phyloP scores from a whole-genome alignment of 2,888 invertebrate genomes.

The Barypeithes pellucidus region DNA sequence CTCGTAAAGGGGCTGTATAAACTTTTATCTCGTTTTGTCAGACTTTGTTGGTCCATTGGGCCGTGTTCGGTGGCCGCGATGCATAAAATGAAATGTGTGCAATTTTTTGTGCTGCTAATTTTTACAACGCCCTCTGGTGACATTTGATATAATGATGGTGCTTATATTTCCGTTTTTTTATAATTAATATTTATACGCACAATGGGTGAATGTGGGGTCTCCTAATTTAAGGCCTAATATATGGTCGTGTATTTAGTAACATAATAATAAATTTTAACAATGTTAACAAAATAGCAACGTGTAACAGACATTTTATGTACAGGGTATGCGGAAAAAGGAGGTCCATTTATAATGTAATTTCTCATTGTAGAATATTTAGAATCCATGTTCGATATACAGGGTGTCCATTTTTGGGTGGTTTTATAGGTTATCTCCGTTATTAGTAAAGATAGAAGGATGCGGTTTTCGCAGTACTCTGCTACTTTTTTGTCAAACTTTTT shows the following conservation, averaged over 20 bases:
- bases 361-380: too few species aligned
- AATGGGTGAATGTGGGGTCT: slow-evolving; percentile 22
- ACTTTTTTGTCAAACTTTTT: too few species aligned
- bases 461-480: too few species aligned
- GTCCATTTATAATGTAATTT: too few species aligned
- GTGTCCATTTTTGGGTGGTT: too few species aligned
- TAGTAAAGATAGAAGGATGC: too few species aligned
- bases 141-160: slow-evolving; percentile 62
- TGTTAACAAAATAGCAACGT: background rate
- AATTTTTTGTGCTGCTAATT: slow-evolving; percentile 60
- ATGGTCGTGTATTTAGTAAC: background rate
- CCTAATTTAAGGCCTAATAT: slow-evolving; percentile 8
- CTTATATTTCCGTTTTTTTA: slow-evolving; percentile 57
- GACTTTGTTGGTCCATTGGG: slow-evolving; percentile 63
- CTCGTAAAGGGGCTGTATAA: slow-evolving; percentile 66
- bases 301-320: too few species aligned
- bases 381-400: too few species aligned
- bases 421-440: too few species aligned
- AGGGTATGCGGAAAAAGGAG: too few species aligned
- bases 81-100: slow-evolving; percentile 62
- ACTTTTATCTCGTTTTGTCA: slow-evolving; percentile 68
- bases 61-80: slow-evolving; percentile 54
- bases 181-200: slow-evolving; percentile 61
- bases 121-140: slow-evolving; percentile 59
- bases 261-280: background rate